These are phyloP conservation scores for Cremastinae sp. DNA, from an alignment of 2,888 invertebrate species.

Conservation along the genomic window DNA sequence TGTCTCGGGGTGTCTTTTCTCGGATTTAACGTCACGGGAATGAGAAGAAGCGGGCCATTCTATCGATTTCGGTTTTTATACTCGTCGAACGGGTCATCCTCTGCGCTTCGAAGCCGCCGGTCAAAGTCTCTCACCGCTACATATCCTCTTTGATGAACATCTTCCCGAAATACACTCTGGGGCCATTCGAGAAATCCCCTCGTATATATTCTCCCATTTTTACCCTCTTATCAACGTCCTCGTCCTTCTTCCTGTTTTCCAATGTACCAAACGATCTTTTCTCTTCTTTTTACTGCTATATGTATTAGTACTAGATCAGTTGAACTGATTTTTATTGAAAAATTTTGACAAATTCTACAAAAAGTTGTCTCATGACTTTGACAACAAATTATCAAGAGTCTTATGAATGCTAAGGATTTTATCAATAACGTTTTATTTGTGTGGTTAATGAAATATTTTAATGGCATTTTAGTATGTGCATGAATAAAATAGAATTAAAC, in stretches of 20 bases:
- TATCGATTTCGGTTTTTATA: constrained; percentile 56
- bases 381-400: no score
- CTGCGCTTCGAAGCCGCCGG: constrained; percentile 32
- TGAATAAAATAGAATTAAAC: no score
- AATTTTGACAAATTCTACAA: no score
- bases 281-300: constrained; percentile 50
- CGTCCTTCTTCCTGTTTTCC: no score
- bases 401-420: no score
- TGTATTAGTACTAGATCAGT: constrained; percentile 28
- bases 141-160: constrained; percentile 48
- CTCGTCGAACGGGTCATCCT: constrained; percentile 56
- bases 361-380: no score
- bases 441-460: no score
- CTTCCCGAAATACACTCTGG: constrained; percentile 18
- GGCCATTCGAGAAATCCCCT: constrained; percentile 30
- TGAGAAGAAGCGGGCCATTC: constrained; percentile 45
- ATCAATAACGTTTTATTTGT: no score
- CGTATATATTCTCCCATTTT: neutral
- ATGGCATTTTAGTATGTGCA: no score
- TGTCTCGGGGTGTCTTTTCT: constrained; percentile 38
- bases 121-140: constrained; percentile 39
- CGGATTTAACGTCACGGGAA: constrained; percentile 36
- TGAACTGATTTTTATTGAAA: constrained; percentile 20
- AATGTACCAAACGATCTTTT: constrained; percentile 16
- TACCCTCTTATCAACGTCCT: constrained; percentile 27